phyloP scores from a whole-genome alignment of 2,888 invertebrate species.

The Dryobotodes eremita region DNA sequence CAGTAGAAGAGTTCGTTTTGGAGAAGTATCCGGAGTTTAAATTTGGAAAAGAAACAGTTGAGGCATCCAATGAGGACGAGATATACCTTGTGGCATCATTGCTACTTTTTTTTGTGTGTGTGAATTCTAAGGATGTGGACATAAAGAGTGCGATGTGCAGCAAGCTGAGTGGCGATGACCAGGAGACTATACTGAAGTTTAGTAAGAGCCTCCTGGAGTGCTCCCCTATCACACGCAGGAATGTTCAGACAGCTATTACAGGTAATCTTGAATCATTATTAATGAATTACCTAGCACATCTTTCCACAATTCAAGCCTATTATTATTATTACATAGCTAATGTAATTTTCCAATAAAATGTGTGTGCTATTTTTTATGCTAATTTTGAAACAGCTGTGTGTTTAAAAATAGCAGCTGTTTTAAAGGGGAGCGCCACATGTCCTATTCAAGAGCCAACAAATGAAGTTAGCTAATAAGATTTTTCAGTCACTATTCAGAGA shows the following conservation, averaged over 20 bases:
- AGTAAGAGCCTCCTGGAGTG: slow-evolving; percentile 89
- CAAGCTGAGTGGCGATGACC: slow-evolving; percentile 87
- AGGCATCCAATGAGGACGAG: slow-evolving; percentile 78
- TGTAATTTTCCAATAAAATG: slow-evolving; percentile 10
- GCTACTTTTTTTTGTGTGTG: slow-evolving; percentile 88
- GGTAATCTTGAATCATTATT: slow-evolving; percentile 69
- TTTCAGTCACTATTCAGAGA: neutral
- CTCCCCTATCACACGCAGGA: slow-evolving; percentile 80
- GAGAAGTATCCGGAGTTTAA: slow-evolving; percentile 89
- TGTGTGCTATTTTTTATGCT: slow-evolving; percentile 43
- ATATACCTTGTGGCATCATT: slow-evolving; percentile 87
- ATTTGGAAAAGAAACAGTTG: slow-evolving; percentile 81
- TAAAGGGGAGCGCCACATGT: slow-evolving; percentile 11
- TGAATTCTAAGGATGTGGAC: slow-evolving; percentile 88
- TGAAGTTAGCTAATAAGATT: slow-evolving; percentile 8
- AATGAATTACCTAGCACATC: neutral
- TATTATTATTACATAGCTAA: slow-evolving; percentile 21
- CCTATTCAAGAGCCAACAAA: slow-evolving; percentile 15
- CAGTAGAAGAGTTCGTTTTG: slow-evolving; percentile 82
- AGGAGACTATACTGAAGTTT: slow-evolving; percentile 89
- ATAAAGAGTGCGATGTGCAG: slow-evolving; percentile 90
- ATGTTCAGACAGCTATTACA: slow-evolving; percentile 85
- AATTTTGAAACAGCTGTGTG: slow-evolving; percentile 50
- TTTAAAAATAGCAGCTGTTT: slow-evolving; percentile 44
- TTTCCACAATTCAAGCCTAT: neutral